Conservation (phyloP, 1,140 invertebrate genomes). For the Carcinoscorpius rotundicauda region DNA sequence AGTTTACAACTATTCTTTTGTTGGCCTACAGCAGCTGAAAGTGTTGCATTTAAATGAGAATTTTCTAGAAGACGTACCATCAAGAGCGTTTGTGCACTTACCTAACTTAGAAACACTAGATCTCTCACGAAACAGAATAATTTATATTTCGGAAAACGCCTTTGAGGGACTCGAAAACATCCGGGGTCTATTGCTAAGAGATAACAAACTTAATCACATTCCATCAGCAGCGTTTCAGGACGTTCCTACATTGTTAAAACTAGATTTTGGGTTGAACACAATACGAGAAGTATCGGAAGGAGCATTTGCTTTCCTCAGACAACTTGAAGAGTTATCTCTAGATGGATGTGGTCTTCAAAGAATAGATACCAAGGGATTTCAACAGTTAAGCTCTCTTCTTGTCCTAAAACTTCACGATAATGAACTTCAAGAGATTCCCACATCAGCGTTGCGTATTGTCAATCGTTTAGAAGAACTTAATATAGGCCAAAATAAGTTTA, state of each 20-base stretch:
- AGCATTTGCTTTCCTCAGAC: conserved; percentile 45
- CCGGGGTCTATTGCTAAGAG: conserved; percentile 64
- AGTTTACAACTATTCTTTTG: conserved; percentile 55
- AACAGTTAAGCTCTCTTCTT: conserved; percentile 45
- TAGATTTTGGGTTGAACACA: conserved; percentile 68
- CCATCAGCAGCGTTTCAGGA: conserved; percentile 50
- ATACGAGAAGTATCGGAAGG: conserved; percentile 47
- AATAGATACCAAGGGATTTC: conserved; percentile 51
- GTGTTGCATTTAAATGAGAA: conserved; percentile 68
- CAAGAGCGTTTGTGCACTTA: conserved; percentile 57
- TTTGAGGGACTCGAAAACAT: conserved; percentile 63
- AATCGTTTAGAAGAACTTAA: conserved; percentile 63
- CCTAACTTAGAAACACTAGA: conserved; percentile 69
- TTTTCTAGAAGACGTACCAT: conserved; percentile 60
- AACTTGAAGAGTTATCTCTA: conserved; percentile 54
- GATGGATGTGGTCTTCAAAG: conserved; percentile 52
- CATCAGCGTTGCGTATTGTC: conserved; percentile 60
- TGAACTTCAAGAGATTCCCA: conserved; percentile 52
- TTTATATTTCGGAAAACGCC: conserved; percentile 58
- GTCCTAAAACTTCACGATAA: conserved; percentile 62
- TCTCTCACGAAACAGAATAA: conserved; percentile 72
- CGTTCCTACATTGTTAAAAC: conserved; percentile 40
- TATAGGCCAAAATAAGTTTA: conserved; percentile 64
- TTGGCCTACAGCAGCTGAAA: conserved; percentile 48
- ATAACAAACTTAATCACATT: conserved; percentile 58